Evolutionary conservation across 1,140 invertebrate species (phyloP), one percentile per base, ranked within the genome.

Genomic region (Maniola jurtina): DNA sequence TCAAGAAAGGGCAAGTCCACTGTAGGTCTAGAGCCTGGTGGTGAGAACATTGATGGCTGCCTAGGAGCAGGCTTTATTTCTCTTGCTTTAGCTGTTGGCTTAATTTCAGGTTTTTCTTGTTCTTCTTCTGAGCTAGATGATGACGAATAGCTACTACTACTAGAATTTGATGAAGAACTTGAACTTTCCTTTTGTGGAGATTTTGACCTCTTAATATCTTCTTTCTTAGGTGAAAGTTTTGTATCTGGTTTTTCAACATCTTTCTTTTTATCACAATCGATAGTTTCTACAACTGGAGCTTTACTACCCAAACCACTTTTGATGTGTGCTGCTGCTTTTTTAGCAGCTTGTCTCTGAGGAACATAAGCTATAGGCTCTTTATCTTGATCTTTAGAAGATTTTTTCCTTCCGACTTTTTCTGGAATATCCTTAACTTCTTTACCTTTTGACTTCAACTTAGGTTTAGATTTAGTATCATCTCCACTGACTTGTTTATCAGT

Each of bases 301-400:
- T 95, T 95, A 25, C 92, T 93, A 2, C 88, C 88, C 61, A 96
- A 89, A 48, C 95, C 95, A 86, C 95, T 96, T 78, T 97, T 97
- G 47, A 97, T 96, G 78, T 97, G 96, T 73, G 96, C 96, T 10
- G 96, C 96, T 3, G 96, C 96, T 85, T 98, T 98, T 81, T 97
- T 97, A 40, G 97, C 97, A 5, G 97, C 97, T 89, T 97, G 96
- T 45, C 97, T 90, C 82, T 97, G 96, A 0, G 97, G 97, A 42
- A 98, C 97, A 88, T 97, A 96, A 1, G 95, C 94, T 14, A 97
- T 91, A 69, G 96, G 94, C 78, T 96, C 96, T 64, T 93, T 92
- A 48, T 93, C 93, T 68, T 93, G 80, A 50, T 87, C 84, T 75
- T 86, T 88, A 15, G 71, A 77, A 15, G 79, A 83, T 71, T 93